These are phyloP conservation scores for Trichechus manatus DNA, from an alignment of 2,113 vertebrate species.

Conservation along the genomic window DNA sequence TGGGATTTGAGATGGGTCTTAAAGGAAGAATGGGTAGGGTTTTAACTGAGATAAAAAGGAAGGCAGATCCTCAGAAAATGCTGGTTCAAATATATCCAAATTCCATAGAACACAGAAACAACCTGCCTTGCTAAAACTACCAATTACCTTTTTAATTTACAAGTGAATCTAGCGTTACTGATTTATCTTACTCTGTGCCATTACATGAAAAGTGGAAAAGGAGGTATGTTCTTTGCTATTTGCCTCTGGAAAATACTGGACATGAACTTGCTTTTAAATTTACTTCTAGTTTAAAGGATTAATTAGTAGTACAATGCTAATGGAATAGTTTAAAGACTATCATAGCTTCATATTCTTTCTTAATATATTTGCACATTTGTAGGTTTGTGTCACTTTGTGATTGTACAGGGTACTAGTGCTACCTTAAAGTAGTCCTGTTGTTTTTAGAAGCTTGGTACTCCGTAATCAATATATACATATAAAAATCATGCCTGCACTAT, in stretches of 20 bases:
- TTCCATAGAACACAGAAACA: neutral
- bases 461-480: neutral
- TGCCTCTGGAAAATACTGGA: neutral
- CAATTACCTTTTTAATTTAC: neutral
- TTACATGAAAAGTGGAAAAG: neutral
- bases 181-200: neutral
- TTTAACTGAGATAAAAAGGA: neutral
- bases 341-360: neutral
- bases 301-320: neutral
- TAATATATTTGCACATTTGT: neutral
- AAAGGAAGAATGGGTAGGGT: neutral
- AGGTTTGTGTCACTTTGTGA: neutral
- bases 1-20: neutral
- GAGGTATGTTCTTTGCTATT: neutral
- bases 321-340: neutral
- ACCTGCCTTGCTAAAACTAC: neutral
- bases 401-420: neutral
- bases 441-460: constrained; percentile 22
- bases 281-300: constrained; percentile 21
- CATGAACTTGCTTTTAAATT: neutral
- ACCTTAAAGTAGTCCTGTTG: neutral
- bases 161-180: neutral
- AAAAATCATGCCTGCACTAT: neutral
- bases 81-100: neutral
- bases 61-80: neutral